Evolutionary conservation across 1,140 invertebrate genomes (phyloP).

Genomic region (Drosophila mayri): DNA sequence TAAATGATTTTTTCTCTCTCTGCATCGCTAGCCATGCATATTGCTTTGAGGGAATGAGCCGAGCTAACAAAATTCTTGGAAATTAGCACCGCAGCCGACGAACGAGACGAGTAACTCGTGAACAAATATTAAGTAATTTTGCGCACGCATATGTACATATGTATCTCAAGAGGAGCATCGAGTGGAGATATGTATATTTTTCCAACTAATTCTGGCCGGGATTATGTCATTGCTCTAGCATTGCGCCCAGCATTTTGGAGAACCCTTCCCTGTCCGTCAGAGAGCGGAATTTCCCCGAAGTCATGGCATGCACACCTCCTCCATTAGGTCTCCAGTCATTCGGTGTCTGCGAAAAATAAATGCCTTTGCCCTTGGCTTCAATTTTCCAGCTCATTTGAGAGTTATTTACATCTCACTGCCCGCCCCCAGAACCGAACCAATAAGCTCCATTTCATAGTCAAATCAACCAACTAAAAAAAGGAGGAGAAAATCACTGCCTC

Average conservation of each 20-base stretch:
- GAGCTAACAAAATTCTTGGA: constrained; percentile 37
- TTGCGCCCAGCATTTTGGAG: not conserved
- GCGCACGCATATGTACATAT: constrained; percentile 24
- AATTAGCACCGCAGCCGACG: constrained; percentile 36
- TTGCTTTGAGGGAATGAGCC: constrained; percentile 35
- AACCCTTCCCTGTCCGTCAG: constrained; percentile 26
- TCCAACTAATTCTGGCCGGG: constrained; percentile 43
- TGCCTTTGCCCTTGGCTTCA: constrained; percentile 50
- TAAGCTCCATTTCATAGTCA: constrained; percentile 55
- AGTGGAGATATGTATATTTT: constrained; percentile 24
- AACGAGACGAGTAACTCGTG: constrained; percentile 39
- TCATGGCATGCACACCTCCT: constrained; percentile 32
- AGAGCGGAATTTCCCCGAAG: constrained; percentile 32
- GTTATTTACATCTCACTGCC: constrained; percentile 37
- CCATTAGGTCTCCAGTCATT: constrained; percentile 55
- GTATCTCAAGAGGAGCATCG: constrained; percentile 37
- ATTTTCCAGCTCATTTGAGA: constrained; percentile 74
- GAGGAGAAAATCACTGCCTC: constrained; percentile 54
- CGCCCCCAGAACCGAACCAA: constrained; percentile 20
- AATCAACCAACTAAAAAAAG: constrained; percentile 49
- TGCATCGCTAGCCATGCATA: constrained; percentile 28
- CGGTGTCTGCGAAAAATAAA: constrained; percentile 32
- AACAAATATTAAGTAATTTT: constrained; percentile 60
- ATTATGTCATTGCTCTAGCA: constrained; percentile 36
- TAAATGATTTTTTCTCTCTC: not conserved